Evolutionary conservation across 2,888 invertebrate genomes (phyloP).

Genomic region (Sylvicola cinctus): DNA sequence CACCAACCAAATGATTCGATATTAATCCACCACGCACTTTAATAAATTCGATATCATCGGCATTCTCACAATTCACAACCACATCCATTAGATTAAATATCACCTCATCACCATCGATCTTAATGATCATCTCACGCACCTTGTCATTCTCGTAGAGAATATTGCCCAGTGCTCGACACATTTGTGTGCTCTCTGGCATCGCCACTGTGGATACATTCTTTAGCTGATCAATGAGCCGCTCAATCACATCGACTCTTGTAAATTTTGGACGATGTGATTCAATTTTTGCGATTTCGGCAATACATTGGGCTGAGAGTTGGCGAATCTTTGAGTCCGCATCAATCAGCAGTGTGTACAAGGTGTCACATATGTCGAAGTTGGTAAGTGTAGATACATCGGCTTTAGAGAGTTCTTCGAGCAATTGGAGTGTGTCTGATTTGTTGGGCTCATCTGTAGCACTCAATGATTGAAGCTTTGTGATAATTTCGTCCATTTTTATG

Average conservation of each 20-base stretch:
- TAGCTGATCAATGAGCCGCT: slow-evolving; percentile 10
- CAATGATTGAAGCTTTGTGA: too few relatives aligned
- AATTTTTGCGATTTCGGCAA: slow-evolving; percentile 65
- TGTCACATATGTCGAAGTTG: neutral
- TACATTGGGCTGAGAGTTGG: slow-evolving; percentile 31
- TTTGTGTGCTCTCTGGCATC: slow-evolving; percentile 42
- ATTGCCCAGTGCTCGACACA: slow-evolving; percentile 68
- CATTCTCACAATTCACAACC: slow-evolving; percentile 17
- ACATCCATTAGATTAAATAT: slow-evolving; percentile 25
- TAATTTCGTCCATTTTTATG: too few relatives aligned
- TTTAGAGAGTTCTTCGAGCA: neutral
- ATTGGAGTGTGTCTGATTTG: neutral
- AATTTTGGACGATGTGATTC: slow-evolving; percentile 52
- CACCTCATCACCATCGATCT: slow-evolving; percentile 29
- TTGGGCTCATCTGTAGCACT: too few relatives aligned
- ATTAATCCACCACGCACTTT: slow-evolving; percentile 53
- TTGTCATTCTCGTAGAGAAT: slow-evolving; percentile 73
- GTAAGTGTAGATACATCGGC: neutral
- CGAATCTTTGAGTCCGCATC: neutral
- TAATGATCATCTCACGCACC: slow-evolving; percentile 32
- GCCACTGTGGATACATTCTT: slow-evolving; percentile 12
- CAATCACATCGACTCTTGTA: slow-evolving; percentile 37
- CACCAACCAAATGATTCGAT: slow-evolving; percentile 59
- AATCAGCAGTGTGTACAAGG: neutral
- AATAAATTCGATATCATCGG: slow-evolving; percentile 29